phyloP scores from a whole-genome alignment of 1,140 invertebrate species.

The Rhyacophila brunnea region DNA sequence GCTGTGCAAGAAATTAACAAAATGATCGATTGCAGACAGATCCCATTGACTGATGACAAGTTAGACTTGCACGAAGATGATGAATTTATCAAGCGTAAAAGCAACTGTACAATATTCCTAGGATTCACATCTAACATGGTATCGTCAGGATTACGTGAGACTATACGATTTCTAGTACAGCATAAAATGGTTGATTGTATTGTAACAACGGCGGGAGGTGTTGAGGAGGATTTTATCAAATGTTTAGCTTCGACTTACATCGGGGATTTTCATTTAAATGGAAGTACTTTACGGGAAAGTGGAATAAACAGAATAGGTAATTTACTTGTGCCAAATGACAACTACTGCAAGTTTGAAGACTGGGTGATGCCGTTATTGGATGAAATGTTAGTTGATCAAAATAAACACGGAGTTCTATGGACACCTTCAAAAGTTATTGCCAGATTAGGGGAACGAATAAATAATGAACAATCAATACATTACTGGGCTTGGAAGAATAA shows the following conservation, averaged over 20 bases:
- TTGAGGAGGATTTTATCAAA: slow-evolving; percentile 99
- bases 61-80: slow-evolving; percentile 72
- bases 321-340: slow-evolving; percentile 95
- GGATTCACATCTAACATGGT: slow-evolving; percentile 98
- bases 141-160: slow-evolving; percentile 91
- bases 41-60: slow-evolving; percentile 64
- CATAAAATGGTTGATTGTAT: slow-evolving; percentile 82
- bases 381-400: slow-evolving; percentile 88
- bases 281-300: slow-evolving; percentile 72
- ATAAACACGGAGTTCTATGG: slow-evolving; percentile 75
- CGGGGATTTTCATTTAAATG: slow-evolving; percentile 86
- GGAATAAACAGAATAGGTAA: slow-evolving; percentile 98
- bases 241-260: slow-evolving; percentile 93
- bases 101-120: slow-evolving; percentile 93
- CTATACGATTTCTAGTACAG: slow-evolving; percentile 59
- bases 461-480: slow-evolving; percentile 89
- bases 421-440: slow-evolving; percentile 88
- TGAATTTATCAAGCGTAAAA: slow-evolving; percentile 73
- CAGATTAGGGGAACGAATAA: slow-evolving; percentile 85
- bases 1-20: slow-evolving; percentile 89
- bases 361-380: slow-evolving; percentile 96
- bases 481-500: slow-evolving; percentile 98
- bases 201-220: slow-evolving; percentile 95
- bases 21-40: slow-evolving; percentile 78
- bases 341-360: slow-evolving; percentile 98